Base-by-base conservation (phyloP, 2,888 invertebrate genomes). In the Deilephila elpenor region DNA sequence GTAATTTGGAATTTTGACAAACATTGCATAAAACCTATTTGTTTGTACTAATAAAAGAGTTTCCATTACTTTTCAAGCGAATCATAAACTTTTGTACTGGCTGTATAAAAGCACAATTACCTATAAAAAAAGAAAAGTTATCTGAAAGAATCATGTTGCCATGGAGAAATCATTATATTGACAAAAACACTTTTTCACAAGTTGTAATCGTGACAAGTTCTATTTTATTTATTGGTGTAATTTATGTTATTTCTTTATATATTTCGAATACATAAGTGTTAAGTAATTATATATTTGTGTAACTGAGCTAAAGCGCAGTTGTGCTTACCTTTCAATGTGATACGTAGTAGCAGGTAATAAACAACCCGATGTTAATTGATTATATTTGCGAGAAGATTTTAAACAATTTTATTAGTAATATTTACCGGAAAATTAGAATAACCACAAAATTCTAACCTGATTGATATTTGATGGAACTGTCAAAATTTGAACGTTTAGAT, bases 91-190 rank as follows among this genome's bases (percentile, higher is more conserved):
- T 56, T 64, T 72, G 34, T 70, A 76, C 81, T 79, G 80, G 82
- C 82, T 67, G 77, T 76, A 74, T 74, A 59, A 73, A 76, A 74
- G 3, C 44, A 32, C 44, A 44, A 44, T 11, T 44, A n/a, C n/a
- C n/a, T n/a, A 73, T 75, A 81, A 86, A 85, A 82, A 32, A 84
- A 87, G 1, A 80, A 59, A 71, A 20, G 56, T 29, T 29, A 56
- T 29, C 11, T 80, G 82, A 83, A 78, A 80, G 78, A 71, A 81
- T 83, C 75, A 74, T 72, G 87, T 86, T 87, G 84, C 80, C 86
- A 90, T 90, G 88, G 88, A 78, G 82, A 88, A 85, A 84, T 86
- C 82, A 82, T 84, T 83, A 79, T 77, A 74, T 77, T 80, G 76
- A 75, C 82, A 83, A 77, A 81, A 83, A 81, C 78, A 80, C 74